Base-by-base conservation (phyloP, 1,140 invertebrate species). In the Zaprionus tsacasi region DNA sequence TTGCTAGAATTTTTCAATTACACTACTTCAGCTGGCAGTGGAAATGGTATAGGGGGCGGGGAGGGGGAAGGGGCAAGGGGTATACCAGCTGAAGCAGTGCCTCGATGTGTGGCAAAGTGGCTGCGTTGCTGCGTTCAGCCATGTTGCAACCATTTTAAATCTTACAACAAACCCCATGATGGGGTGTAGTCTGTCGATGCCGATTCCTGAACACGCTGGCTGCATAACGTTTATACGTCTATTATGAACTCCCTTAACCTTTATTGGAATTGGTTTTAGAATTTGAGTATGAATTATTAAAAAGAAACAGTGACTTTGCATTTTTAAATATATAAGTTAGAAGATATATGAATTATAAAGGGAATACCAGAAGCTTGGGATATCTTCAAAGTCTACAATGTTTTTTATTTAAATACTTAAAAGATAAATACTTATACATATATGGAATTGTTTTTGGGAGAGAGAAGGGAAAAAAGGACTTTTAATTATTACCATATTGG, bases 1-100 rank as follows among this genome's bases (percentile, higher is more conserved):
- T 88, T 88, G 74, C 81, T 81, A 88, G 85, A 88, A 88, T 88
- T 88, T 88, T 88, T 87, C 85, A 88, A 88, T 88, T 88, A 88
- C 81, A 88, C 85, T 79, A 76, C 75, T 85, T 70, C 77, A 80
- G 66, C 73, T 70, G 65, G 52, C 64, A 50, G 55, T 13, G 35
- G 25, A 38, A 54, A 30, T 48, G 36, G 48, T 45, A 27, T 50
- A 21, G 21, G 21, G 21, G 21, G 21, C 1, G 21, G 21, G 21
- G 21, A 21, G 21, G 21, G 21, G 21, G 52, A 57, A 7, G 25
- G 67, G 54, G 63, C 25, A 55, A 78, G 50, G n/a, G n/a, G n/a
- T n/a, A n/a, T n/a, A n/a, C 71, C 45, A 12, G 75, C 61, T 61
- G 70, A 82, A 76, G 76, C 79, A 59, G 75, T 71, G 75, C 70